Conservation (phyloP, 2,797 vertebrate genomes). For the Eulemur coronatus region DNA sequence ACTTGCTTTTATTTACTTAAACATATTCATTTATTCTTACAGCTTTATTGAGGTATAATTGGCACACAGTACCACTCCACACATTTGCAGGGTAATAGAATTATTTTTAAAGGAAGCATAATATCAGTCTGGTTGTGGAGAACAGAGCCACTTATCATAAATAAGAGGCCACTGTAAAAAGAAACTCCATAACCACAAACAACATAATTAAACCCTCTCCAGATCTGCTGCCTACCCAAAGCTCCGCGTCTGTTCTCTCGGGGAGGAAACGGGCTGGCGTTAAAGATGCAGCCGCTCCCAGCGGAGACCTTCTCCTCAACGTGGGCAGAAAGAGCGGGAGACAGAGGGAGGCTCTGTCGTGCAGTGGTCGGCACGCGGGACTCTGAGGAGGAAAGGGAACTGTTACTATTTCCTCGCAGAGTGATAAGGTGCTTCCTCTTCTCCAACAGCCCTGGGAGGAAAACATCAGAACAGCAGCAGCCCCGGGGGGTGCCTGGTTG, state of each 20-base stretch:
- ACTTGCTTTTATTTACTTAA: conserved; percentile 23
- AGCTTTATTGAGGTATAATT: conserved; percentile 31
- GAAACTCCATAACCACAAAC: conserved; percentile 46
- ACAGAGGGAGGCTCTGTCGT: too few relatives aligned
- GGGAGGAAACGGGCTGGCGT: background rate
- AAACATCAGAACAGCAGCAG: background rate
- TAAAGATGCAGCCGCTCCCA: background rate
- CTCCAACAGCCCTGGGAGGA: background rate
- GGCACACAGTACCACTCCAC: background rate
- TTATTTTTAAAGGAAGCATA: conserved; percentile 51
- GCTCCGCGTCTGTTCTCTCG: background rate
- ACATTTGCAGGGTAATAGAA: background rate
- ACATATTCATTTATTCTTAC: background rate
- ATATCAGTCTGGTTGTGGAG: background rate
- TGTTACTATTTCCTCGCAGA: background rate
- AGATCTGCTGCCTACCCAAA: background rate
- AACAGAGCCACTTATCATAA: conserved; percentile 27
- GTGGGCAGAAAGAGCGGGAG: background rate
- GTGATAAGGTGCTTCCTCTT: background rate
- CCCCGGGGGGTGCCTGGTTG: background rate
- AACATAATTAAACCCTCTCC: background rate
- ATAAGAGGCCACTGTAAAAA: background rate
- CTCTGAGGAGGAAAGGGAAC: background rate
- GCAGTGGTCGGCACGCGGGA: too few relatives aligned
- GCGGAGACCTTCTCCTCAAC: background rate